These are phyloP conservation scores for Lasiommata megera DNA, from an alignment of 2,888 invertebrate species.

Conservation along the genomic window DNA sequence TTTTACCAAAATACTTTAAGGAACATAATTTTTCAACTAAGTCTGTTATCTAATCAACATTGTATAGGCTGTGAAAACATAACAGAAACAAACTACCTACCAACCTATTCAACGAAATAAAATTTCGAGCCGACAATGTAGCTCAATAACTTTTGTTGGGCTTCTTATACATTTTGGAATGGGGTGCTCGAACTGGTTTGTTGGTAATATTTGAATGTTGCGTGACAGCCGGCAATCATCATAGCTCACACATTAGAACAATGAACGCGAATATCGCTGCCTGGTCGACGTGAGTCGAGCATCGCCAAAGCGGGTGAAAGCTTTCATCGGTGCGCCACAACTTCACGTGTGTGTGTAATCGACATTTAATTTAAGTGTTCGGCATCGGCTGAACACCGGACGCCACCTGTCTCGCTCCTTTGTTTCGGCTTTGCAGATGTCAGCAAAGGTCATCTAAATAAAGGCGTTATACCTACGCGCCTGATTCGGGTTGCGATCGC, in stretches of 20 bases:
- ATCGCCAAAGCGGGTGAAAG: constrained; percentile 64
- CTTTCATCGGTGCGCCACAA: constrained; percentile 51
- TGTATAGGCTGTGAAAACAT: no score
- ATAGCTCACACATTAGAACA: constrained; percentile 42
- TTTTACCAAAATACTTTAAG: no score
- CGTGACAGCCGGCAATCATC: constrained; percentile 51
- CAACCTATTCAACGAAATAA: no score
- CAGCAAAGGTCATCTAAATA: constrained; percentile 79
- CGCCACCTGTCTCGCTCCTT: constrained; percentile 75
- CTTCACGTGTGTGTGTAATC: constrained; percentile 51
- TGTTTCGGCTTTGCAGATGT: constrained; percentile 77
- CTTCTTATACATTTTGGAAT: constrained; percentile 5
- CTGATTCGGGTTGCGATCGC: constrained; percentile 69
- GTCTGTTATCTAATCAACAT: no score
- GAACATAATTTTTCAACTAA: no score
- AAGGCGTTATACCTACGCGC: constrained; percentile 62
- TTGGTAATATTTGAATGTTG: constrained; percentile 48
- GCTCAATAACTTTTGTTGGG: constrained; percentile 1
- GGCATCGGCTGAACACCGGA: constrained; percentile 57
- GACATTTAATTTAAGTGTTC: constrained; percentile 70
- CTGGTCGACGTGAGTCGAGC: constrained; percentile 53
- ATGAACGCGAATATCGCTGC: constrained; percentile 46
- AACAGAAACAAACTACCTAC: no score
- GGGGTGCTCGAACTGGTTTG: constrained; percentile 15
- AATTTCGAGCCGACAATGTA: background rate